Conservation (phyloP, 2,113 vertebrate species). For the Accipiter cooperii region DNA sequence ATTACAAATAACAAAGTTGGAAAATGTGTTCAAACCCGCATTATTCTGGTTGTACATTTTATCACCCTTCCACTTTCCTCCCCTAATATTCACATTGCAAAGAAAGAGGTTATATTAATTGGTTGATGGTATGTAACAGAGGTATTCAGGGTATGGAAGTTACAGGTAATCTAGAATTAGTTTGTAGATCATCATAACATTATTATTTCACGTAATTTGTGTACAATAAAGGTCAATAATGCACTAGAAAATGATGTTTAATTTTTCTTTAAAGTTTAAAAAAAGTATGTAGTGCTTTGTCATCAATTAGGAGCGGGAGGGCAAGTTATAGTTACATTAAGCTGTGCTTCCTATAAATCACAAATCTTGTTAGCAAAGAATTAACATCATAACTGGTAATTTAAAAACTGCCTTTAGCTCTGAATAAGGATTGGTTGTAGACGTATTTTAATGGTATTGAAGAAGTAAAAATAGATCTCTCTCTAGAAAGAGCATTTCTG, state of each 20-base stretch:
- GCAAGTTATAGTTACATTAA: slow-evolving; percentile 53
- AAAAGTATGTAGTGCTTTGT: slow-evolving; percentile 47
- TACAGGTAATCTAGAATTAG: neutral
- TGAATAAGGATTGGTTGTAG: slow-evolving; percentile 48
- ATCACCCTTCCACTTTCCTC: neutral
- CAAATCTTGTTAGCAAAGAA: slow-evolving; percentile 65
- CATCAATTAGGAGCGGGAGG: slow-evolving; percentile 62
- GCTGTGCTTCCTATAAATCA: slow-evolving; percentile 59
- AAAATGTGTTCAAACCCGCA: neutral
- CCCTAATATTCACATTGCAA: neutral
- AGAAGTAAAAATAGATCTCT: slow-evolving; percentile 58
- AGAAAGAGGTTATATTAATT: neutral
- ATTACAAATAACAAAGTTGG: neutral
- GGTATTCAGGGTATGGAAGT: neutral
- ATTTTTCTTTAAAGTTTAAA: slow-evolving; percentile 59
- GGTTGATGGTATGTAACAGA: neutral
- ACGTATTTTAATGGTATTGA: slow-evolving; percentile 53
- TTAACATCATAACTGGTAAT: slow-evolving; percentile 60
- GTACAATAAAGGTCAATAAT: slow-evolving; percentile 47
- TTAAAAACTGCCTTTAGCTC: slow-evolving; percentile 66
- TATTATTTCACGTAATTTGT: slow-evolving; percentile 26
- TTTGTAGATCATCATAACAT: neutral
- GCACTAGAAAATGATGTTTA: neutral
- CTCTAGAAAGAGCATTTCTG: slow-evolving; percentile 49
- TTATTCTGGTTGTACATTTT: neutral